Evolutionary conservation across 1,140 invertebrate genomes (phyloP).

Genomic region (Trichomalopsis sarcophagae): DNA sequence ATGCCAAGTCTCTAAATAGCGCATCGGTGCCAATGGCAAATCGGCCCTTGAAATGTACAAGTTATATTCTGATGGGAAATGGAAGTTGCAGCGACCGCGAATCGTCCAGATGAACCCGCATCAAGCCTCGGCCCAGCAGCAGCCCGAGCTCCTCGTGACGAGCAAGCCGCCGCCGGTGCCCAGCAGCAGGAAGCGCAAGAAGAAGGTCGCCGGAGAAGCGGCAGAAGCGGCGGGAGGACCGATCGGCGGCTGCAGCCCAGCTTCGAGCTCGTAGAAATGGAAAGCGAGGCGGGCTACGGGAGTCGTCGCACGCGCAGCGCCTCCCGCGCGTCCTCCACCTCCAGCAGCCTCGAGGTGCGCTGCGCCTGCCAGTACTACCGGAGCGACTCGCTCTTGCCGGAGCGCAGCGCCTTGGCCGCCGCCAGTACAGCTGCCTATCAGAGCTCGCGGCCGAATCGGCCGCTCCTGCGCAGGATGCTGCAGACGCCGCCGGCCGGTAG

Average conservation of each 20-base stretch:
- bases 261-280: conserved; percentile 59
- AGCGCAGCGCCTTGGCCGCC: conserved; percentile 78
- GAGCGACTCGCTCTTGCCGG: conserved; percentile 84
- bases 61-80: neutral
- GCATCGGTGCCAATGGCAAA: conserved; percentile 13
- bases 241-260: neutral
- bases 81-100: neutral
- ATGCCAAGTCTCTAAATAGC: neutral
- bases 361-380: conserved; percentile 90
- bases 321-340: conserved; percentile 79
- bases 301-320: conserved; percentile 56
- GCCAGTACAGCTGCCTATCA: conserved; percentile 56
- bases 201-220: neutral
- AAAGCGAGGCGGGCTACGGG: conserved; percentile 61
- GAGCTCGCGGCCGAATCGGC: neutral
- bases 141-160: neutral
- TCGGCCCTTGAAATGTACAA: neutral
- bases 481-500: conserved; percentile 60
- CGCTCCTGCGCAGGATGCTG: conserved; percentile 53
- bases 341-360: conserved; percentile 83
- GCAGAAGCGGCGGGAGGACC: no score
- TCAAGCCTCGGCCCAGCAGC: neutral
- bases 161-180: neutral
- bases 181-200: neutral
- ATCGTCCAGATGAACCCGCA: neutral